Evolutionary conservation across 2,797 vertebrate genomes (phyloP).

Genomic region (Bovichtus variegatus): DNA sequence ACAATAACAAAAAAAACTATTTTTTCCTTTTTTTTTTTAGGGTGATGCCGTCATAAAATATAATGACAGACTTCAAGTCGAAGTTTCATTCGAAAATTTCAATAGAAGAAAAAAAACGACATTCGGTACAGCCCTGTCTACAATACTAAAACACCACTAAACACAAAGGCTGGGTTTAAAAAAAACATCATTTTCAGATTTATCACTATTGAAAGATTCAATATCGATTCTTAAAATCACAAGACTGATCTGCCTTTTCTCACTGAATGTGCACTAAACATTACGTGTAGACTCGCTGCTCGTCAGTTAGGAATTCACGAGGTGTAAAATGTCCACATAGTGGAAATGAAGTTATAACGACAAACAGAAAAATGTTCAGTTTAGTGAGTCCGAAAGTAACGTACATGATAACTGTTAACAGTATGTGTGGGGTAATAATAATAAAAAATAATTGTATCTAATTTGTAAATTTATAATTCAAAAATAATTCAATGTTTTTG

Average conservation of each 20-base stretch:
- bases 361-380: background rate
- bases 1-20: too few species aligned
- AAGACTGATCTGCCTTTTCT: background rate
- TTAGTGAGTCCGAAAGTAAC: background rate
- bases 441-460: background rate
- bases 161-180: background rate
- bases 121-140: background rate
- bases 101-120: too few species aligned
- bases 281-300: background rate
- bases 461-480: background rate
- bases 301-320: background rate
- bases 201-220: constrained; percentile 15
- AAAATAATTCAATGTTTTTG: background rate
- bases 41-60: too few species aligned
- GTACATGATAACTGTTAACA: background rate
- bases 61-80: too few species aligned
- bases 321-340: background rate
- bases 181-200: background rate
- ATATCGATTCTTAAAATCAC: constrained; percentile 20
- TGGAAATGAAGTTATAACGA: background rate
- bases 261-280: background rate
- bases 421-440: background rate
- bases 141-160: constrained; percentile 25
- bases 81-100: too few species aligned
- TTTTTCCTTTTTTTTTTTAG: too few species aligned